Percentiles rank a stretch among this genome's conserved stretches.
These are phyloP conservation scores for Nomada ferruginata DNA, from an alignment of 2,888 invertebrate species.

Conservation along the genomic window DNA sequence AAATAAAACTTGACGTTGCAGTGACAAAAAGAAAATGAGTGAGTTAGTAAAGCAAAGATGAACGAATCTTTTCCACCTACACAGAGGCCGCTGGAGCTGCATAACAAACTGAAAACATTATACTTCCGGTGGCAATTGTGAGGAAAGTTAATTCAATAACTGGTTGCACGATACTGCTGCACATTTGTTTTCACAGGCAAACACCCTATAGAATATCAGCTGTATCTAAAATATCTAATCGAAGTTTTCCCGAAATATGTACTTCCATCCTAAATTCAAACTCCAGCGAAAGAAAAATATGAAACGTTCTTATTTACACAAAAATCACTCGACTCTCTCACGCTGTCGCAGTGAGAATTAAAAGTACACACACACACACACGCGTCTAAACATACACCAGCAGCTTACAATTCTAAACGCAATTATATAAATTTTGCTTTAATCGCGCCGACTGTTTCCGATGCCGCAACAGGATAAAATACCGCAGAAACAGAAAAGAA, in stretches of 20 bases:
- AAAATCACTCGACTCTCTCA: neutral
- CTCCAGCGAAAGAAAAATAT: neutral
- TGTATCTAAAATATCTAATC: slow-evolving; percentile 20
- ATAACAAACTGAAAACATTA: neutral
- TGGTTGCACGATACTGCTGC: neutral
- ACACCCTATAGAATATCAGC: neutral
- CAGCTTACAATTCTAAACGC: too few relatives aligned
- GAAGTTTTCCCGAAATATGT: neutral
- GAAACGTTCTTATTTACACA: neutral
- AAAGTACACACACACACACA: too few relatives aligned
- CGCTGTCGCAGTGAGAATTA: too few relatives aligned
- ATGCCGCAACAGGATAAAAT: too few relatives aligned
- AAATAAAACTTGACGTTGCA: too few relatives aligned
- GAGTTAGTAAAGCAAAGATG: neutral
- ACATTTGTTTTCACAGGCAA: slow-evolving; percentile 17
- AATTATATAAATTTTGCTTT: too few relatives aligned
- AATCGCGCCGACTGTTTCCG: too few relatives aligned
- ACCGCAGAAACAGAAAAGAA: neutral
- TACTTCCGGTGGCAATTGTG: neutral
- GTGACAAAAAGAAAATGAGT: too few relatives aligned
- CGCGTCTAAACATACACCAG: too few relatives aligned
- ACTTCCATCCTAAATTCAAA: neutral
- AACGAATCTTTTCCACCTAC: neutral
- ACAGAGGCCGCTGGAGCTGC: neutral
- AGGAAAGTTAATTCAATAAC: slow-evolving; percentile 16